phyloP scores from a whole-genome alignment of 2,113 vertebrate species.

The Conger conger region DNA sequence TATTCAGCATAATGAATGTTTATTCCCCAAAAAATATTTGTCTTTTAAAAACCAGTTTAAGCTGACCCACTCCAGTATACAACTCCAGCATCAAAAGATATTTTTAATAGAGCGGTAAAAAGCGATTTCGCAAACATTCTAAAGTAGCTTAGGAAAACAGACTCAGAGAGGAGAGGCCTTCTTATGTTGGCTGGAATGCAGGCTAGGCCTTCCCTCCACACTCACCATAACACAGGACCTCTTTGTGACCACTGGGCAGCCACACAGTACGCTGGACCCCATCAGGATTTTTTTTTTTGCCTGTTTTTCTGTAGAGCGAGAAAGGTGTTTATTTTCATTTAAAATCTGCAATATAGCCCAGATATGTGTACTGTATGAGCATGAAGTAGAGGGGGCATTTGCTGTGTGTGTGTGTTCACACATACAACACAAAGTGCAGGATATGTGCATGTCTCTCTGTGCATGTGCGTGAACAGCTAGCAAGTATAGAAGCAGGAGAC shows the following conservation, averaged over 20 bases:
- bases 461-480: constrained; percentile 17
- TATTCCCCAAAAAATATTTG: constrained; percentile 51
- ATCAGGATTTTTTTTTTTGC: constrained; percentile 58
- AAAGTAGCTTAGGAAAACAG: constrained; percentile 81
- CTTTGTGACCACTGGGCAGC: constrained; percentile 69
- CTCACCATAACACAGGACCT: constrained; percentile 48
- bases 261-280: constrained; percentile 61
- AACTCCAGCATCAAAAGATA: constrained; percentile 70
- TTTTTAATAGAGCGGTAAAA: constrained; percentile 80
- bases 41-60: constrained; percentile 71
- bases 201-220: constrained; percentile 53
- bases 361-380: constrained; percentile 39
- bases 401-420: constrained; percentile 2
- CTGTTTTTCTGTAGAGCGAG: constrained; percentile 37
- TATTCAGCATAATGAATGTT: constrained; percentile 42
- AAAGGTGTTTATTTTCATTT: constrained; percentile 72
- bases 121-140: constrained; percentile 79
- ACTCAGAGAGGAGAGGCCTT: constrained; percentile 50
- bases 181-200: constrained; percentile 73
- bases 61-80: constrained; percentile 62
- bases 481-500: constrained; percentile 32
- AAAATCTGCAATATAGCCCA: constrained; percentile 63
- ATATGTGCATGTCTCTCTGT: constrained; percentile 13
- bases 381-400: constrained; percentile 8
- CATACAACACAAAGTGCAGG: not conserved